Evolutionary conservation across 2,888 invertebrate genomes (phyloP).

Genomic region (Synanthedon myopaeformis): DNA sequence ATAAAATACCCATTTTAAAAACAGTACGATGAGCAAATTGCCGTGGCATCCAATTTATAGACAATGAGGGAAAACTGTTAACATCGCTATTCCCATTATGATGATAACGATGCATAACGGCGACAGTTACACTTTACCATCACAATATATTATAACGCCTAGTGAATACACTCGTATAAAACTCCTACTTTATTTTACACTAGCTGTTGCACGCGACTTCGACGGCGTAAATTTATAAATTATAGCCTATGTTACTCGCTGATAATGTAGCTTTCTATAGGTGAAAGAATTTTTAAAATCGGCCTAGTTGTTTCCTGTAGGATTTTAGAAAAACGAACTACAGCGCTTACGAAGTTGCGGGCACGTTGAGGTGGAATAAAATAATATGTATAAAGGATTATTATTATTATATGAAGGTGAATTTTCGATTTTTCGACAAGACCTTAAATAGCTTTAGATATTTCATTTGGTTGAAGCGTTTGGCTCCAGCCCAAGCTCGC

Average conservation of each 20-base stretch:
- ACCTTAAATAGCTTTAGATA: conserved; percentile 40
- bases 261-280: too few species aligned
- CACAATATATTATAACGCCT: neutral
- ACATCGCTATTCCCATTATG: conserved; percentile 40
- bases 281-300: too few species aligned
- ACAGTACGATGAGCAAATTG: conserved; percentile 57
- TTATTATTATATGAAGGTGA: neutral
- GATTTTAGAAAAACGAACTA: too few species aligned
- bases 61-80: conserved; percentile 47
- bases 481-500: conserved; percentile 53
- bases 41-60: conserved; percentile 50
- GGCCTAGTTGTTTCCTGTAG: too few species aligned
- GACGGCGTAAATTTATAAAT: too few species aligned
- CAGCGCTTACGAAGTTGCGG: too few species aligned
- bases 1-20: conserved; percentile 60
- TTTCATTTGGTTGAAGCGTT: conserved; percentile 55
- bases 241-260: too few species aligned
- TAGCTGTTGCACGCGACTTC: too few species aligned
- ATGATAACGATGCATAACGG: conserved; percentile 15
- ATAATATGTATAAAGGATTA: neutral
- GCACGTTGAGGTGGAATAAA: too few species aligned
- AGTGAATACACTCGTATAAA: too few species aligned
- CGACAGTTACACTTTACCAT: neutral
- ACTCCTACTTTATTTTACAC: too few species aligned
- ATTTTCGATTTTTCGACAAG: conserved; percentile 37